Evolutionary conservation across 2,113 vertebrate genomes (phyloP).

Genomic region (Halcyon malimbica): DNA sequence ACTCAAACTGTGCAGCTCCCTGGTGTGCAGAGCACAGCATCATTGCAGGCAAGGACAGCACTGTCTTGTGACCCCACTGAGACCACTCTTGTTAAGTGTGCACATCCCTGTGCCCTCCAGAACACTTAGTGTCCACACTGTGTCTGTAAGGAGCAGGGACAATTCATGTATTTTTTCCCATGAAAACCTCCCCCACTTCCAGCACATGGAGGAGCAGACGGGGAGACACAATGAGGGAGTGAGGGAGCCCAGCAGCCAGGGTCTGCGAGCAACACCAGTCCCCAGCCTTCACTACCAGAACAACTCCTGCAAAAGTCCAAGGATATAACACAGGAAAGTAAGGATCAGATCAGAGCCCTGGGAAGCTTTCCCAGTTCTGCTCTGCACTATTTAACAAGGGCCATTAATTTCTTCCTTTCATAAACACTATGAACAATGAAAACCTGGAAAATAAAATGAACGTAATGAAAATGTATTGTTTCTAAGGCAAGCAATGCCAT

Average conservation of each 20-base stretch:
- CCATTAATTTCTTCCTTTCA: conserved; percentile 54
- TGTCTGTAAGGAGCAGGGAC: not conserved
- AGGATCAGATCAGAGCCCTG: not conserved
- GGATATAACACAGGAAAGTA: not conserved
- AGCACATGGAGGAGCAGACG: not conserved
- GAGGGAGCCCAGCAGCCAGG: rapidly evolving
- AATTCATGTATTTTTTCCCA: not conserved
- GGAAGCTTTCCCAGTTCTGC: conserved; percentile 6
- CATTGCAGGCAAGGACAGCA: not conserved
- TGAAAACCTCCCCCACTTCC: not conserved
- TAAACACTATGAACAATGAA: conserved; percentile 39
- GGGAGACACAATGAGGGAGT: rapidly evolving
- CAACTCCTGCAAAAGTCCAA: not conserved
- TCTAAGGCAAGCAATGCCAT: conserved; percentile 44
- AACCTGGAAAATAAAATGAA: conserved; percentile 47
- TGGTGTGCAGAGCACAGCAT: not conserved
- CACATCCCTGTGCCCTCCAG: not conserved
- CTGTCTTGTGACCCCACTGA: not conserved
- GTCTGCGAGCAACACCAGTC: not conserved
- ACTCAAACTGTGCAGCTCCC: not conserved
- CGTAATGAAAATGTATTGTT: conserved; percentile 55
- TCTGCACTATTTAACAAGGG: not conserved
- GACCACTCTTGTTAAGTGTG: rapidly evolving
- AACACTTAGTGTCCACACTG: not conserved
- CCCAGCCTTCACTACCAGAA: not conserved